Evolutionary conservation across 2,113 vertebrate genomes (phyloP), one percentile per base, ranked within the genome.

Genomic region (Amphiprion percula): DNA sequence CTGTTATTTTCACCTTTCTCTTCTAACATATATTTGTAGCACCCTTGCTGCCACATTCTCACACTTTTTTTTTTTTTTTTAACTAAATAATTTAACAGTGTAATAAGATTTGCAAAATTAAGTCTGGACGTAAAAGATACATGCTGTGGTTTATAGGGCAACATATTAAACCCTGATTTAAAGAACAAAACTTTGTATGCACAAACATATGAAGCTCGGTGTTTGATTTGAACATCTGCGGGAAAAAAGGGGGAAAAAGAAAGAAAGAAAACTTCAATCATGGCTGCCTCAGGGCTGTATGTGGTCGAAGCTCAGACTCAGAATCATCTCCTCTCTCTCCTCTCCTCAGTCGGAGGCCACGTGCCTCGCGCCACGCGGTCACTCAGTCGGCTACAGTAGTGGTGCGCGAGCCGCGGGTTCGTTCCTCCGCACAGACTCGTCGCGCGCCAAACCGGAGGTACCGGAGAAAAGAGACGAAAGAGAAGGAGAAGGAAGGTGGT

Each of bases 371-470:
- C 68, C 74, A 24, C 66, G 68, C 76, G 12, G n/a, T 47, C 47
- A 41, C 60, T 55, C 55, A 23, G 37, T 76, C 28, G 74, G 56
- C 33, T 37, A 52, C 47, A 26, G 82, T 73, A 61, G 79, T 63
- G 24, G 66, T 39, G 70, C 70, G 44, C 61, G 73, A 77, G 70
- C 74, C 44, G 53, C 58, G 52, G 61, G 63, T 67, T n/a, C 55
- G 47, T 44, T 76, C 39, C 47, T 63, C 30, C 50, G 47, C 55
- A 53, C 69, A 10, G 30, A 74, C 60, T 77, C 23, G 21, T n/a
- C 63, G 66, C 72, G 85, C 81, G 74, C 76, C 60, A 67, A 87
- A 83, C 23, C 55, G 11, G 55, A 83, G 77, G 72, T 56, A 39
- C 26, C 68, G 56, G 0, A 62, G 66, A 53, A 44, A 67, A 66